Evolutionary conservation across 2,113 vertebrate species (phyloP).

Genomic region (Albula glossodonta): DNA sequence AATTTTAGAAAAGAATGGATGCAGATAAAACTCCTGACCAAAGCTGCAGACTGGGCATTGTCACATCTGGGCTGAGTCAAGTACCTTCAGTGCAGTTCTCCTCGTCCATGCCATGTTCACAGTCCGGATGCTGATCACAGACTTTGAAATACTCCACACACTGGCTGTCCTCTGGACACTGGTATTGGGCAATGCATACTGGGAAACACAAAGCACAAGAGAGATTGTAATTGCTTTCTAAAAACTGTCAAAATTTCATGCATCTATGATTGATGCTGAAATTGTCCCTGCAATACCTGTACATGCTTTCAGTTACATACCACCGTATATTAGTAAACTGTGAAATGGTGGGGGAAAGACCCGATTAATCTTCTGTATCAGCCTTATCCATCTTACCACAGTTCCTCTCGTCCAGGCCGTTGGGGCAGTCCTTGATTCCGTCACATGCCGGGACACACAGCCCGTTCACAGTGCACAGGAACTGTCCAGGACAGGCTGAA

Average conservation of each 20-base stretch:
- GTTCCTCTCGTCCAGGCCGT: constrained; percentile 87
- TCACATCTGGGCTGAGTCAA: background rate
- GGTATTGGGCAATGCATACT: constrained; percentile 88
- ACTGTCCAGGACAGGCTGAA: constrained; percentile 85
- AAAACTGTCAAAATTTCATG: background rate
- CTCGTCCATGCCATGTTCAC: constrained; percentile 78
- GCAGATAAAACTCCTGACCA: no score
- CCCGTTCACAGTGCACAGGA: constrained; percentile 82
- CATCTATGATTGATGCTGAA: no score
- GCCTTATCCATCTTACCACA: constrained; percentile 74
- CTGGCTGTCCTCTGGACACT: constrained; percentile 80
- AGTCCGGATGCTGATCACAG: constrained; percentile 82
- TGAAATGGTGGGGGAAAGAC: no score
- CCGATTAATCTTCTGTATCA: background rate
- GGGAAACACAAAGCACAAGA: constrained; percentile 1
- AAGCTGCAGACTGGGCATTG: background rate
- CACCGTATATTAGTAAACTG: no score
- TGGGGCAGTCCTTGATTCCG: constrained; percentile 87
- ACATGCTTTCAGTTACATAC: background rate
- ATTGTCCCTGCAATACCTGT: no score
- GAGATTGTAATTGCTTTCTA: background rate
- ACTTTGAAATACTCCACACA: constrained; percentile 83
- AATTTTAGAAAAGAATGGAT: no score
- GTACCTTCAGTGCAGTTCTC: constrained; percentile 79
- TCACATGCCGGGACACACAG: constrained; percentile 89